Conservation (phyloP, 2,888 invertebrate species). For the Sphecodes monilicornis region DNA sequence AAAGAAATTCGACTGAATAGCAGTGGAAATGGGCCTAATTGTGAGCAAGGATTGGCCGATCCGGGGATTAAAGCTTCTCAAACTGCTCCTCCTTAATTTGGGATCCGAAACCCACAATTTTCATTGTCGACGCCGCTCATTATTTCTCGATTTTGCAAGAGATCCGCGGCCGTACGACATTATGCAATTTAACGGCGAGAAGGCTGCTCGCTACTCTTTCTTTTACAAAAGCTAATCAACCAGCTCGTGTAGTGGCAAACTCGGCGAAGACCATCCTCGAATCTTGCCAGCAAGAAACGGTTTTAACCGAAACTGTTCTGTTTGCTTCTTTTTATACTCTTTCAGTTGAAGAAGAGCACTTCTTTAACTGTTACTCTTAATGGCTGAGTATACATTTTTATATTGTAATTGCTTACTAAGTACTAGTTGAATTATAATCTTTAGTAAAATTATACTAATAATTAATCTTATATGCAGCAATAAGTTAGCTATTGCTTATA, state of each 20-base stretch:
- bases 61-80: slow-evolving; percentile 59
- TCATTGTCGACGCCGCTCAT: slow-evolving; percentile 56
- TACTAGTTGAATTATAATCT: background rate
- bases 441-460: background rate
- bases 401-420: background rate
- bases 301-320: background rate
- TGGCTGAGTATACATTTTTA: background rate
- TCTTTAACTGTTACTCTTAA: background rate
- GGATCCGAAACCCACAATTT: slow-evolving; percentile 51
- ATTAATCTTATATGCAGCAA: background rate
- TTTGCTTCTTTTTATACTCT: background rate
- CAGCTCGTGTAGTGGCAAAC: background rate
- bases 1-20: slow-evolving; percentile 3
- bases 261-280: background rate
- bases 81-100: slow-evolving; percentile 61
- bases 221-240: slow-evolving; percentile 16
- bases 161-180: slow-evolving; percentile 48
- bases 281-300: background rate
- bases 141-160: slow-evolving; percentile 64
- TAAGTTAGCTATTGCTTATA: too few relatives aligned
- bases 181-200: slow-evolving; percentile 58
- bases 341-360: background rate
- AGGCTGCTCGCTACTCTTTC: slow-evolving; percentile 36
- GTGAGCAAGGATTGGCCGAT: slow-evolving; percentile 35
- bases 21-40: slow-evolving; percentile 11